Percentiles rank a stretch among this genome's conserved stretches.
These are phyloP conservation scores for Argyra leucocephala DNA, from an alignment of 2,888 invertebrate genomes.

Conservation along the genomic window DNA sequence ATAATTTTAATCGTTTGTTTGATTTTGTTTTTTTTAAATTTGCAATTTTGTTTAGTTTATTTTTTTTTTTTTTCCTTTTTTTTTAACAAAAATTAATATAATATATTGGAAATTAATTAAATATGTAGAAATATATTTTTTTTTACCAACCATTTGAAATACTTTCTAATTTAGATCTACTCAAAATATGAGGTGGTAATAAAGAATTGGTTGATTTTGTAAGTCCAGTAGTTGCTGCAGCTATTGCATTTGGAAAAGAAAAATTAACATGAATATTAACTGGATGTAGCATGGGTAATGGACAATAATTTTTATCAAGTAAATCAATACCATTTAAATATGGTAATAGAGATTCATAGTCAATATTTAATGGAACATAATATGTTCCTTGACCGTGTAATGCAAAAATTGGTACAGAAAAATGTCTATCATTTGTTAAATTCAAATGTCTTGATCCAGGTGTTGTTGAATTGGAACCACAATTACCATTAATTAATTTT, in stretches of 20 bases:
- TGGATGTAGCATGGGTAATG: conserved; percentile 61
- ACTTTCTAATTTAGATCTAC: conserved; percentile 39
- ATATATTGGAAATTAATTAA: background rate
- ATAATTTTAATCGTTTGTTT: no score
- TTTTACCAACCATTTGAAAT: conserved; percentile 41
- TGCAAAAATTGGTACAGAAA: conserved; percentile 78
- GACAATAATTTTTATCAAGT: conserved; percentile 47
- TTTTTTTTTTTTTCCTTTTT: no score
- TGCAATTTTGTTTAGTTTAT: no score
- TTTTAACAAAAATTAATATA: background rate
- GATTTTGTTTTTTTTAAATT: no score
- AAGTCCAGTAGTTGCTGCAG: background rate
- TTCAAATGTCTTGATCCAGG: conserved; percentile 25
- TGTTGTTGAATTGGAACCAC: conserved; percentile 14
- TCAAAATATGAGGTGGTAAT: conserved; percentile 15
- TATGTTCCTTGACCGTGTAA: conserved; percentile 79
- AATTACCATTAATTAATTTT: background rate
- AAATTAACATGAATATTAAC: conserved; percentile 87
- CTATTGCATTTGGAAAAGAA: conserved; percentile 30
- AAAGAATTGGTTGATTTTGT: background rate
- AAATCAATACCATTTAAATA: conserved; percentile 55
- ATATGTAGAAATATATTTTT: background rate
- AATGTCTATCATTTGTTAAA: conserved; percentile 26
- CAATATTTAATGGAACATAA: conserved; percentile 78
- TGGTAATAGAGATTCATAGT: conserved; percentile 61